A percentile compares a stretch with the other conserved stretches of the same genome.
Evolutionary conservation across 2,113 vertebrate genomes (phyloP).

Genomic region (Hemiscyllium ocellatum): DNA sequence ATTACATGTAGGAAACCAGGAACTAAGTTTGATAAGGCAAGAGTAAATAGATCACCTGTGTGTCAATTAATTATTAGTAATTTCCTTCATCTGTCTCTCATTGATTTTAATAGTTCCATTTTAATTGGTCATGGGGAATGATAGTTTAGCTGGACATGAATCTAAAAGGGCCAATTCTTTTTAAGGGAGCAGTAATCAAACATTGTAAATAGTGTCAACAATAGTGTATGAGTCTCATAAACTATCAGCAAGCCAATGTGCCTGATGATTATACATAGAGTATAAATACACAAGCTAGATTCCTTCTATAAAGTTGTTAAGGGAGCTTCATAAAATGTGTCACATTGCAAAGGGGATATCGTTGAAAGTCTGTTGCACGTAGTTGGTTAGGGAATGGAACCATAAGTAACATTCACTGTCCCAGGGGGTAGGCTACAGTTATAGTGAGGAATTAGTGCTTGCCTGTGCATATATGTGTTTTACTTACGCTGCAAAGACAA

Average conservation of each 20-base stretch:
- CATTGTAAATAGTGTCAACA: constrained; percentile 17
- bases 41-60: not conserved
- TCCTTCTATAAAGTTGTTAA: constrained; percentile 14
- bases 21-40: not conserved
- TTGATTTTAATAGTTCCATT: not conserved
- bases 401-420: constrained; percentile 7
- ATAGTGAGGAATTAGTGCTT: not conserved
- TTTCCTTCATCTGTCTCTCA: constrained; percentile 5
- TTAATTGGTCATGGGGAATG: not conserved
- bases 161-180: not conserved
- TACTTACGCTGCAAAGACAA: not conserved
- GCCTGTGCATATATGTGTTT: not conserved
- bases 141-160: not conserved
- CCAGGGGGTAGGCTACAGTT: not conserved
- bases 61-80: not conserved
- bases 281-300: not conserved
- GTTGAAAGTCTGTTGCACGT: not conserved
- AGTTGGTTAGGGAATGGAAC: constrained; percentile 9
- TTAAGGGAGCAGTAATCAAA: not conserved
- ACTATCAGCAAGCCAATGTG: not conserved
- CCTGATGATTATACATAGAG: not conserved
- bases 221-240: not conserved
- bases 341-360: constrained; percentile 19
- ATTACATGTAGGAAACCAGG: not conserved
- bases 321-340: not conserved